Conservation (phyloP, 2,888 invertebrate genomes). For the Iphiclides podalirius region DNA sequence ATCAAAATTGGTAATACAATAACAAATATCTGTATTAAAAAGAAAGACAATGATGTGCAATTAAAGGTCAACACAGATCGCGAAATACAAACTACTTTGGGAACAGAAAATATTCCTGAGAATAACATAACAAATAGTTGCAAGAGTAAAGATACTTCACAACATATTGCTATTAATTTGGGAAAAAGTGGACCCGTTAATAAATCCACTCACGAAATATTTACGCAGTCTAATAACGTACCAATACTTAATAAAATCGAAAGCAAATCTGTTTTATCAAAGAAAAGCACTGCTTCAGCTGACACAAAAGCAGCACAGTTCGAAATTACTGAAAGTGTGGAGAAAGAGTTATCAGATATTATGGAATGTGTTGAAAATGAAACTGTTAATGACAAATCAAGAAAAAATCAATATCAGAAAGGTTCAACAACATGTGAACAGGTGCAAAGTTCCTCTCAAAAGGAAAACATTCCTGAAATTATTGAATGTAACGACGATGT, state of each 20-base stretch:
- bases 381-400: constrained; percentile 11
- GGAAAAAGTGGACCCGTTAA: constrained; percentile 16
- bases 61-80: constrained; percentile 58
- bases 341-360: constrained; percentile 57
- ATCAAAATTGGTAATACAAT: constrained; percentile 61
- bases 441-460: constrained; percentile 16
- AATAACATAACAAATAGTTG: constrained; percentile 35
- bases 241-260: neutral
- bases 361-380: constrained; percentile 43
- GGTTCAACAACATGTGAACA: neutral
- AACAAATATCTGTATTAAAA: constrained; percentile 61
- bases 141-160: constrained; percentile 30
- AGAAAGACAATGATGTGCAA: constrained; percentile 56
- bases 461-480: constrained; percentile 30
- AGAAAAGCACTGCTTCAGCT: constrained; percentile 66
- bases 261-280: constrained; percentile 43
- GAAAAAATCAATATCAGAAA: neutral
- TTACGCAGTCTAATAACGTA: neutral
- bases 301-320: constrained; percentile 57
- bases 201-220: neutral
- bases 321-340: constrained; percentile 67
- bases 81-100: constrained; percentile 57
- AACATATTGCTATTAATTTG: constrained; percentile 26
- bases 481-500: constrained; percentile 48
- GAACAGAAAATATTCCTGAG: constrained; percentile 29